A percentile compares a stretch with the other conserved stretches of the same genome.
Evolutionary conservation across 1,140 invertebrate species (phyloP).

Genomic region (Phymastichus coffea): DNA sequence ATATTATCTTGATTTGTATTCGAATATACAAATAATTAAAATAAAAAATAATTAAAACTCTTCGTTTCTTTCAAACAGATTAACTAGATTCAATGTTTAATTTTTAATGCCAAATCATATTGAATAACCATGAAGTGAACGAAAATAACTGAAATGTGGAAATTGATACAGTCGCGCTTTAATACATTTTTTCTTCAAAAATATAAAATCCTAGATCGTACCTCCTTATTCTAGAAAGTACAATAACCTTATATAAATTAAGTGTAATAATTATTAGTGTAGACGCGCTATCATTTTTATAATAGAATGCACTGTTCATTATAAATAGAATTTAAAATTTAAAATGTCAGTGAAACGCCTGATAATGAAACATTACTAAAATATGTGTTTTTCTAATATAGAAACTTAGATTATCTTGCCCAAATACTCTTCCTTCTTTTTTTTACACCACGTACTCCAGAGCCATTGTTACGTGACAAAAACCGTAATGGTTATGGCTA

Average conservation of each 20-base stretch:
- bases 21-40: too few relatives aligned
- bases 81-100: constrained; percentile 36
- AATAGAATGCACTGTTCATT: constrained; percentile 37
- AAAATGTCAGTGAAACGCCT: constrained; percentile 43
- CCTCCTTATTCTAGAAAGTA: constrained; percentile 47
- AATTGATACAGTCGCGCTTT: too few relatives aligned
- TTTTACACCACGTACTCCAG: constrained; percentile 29
- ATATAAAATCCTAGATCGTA: constrained; percentile 54
- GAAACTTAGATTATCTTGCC: constrained; percentile 32
- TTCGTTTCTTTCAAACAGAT: constrained; percentile 17
- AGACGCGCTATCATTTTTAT: constrained; percentile 34
- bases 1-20: too few relatives aligned
- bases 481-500: too few relatives aligned
- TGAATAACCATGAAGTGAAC: background rate
- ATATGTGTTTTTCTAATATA: constrained; percentile 36
- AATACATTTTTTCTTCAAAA: constrained; percentile 34
- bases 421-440: constrained; percentile 30
- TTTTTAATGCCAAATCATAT: constrained; percentile 1
- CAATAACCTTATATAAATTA: constrained; percentile 40
- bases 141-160: background rate
- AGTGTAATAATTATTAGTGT: constrained; percentile 34
- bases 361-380: constrained; percentile 45
- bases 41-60: constrained; percentile 4
- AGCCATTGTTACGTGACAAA: constrained; percentile 19
- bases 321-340: constrained; percentile 44